Evolutionary conservation across 2,888 invertebrate genomes (phyloP).

Genomic region (Blomia tropicalis): DNA sequence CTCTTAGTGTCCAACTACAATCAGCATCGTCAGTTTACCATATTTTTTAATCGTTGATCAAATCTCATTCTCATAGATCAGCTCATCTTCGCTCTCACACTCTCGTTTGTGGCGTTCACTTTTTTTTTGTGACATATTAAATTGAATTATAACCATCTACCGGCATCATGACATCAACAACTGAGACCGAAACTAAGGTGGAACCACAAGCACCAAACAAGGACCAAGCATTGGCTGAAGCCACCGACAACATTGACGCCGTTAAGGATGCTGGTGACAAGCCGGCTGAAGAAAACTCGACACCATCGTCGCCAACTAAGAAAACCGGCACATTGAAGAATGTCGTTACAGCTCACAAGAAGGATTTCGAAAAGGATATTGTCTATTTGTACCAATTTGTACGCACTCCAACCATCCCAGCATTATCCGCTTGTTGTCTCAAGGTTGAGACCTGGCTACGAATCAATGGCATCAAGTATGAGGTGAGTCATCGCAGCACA

Average conservation of each 20-base stretch:
- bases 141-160: neutral
- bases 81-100: no score
- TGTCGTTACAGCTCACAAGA: conserved; percentile 57
- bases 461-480: conserved; percentile 75
- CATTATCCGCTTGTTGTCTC: conserved; percentile 77
- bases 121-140: no score
- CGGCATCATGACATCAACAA: conserved; percentile 23
- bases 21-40: neutral
- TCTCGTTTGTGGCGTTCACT: no score
- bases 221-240: neutral
- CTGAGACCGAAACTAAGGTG: conserved; percentile 20
- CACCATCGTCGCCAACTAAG: conserved; percentile 9
- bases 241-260: conserved; percentile 12
- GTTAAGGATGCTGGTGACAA: neutral
- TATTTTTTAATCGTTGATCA: neutral
- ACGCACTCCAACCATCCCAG: conserved; percentile 71
- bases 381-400: conserved; percentile 88
- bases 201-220: neutral
- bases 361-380: conserved; percentile 73
- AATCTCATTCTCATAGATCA: neutral
- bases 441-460: conserved; percentile 92
- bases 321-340: conserved; percentile 21
- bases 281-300: conserved; percentile 14
- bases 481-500: conserved; percentile 49
- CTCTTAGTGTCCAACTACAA: neutral